phyloP scores from a whole-genome alignment of 2,113 vertebrate genomes.

The Leptosomus discolor region DNA sequence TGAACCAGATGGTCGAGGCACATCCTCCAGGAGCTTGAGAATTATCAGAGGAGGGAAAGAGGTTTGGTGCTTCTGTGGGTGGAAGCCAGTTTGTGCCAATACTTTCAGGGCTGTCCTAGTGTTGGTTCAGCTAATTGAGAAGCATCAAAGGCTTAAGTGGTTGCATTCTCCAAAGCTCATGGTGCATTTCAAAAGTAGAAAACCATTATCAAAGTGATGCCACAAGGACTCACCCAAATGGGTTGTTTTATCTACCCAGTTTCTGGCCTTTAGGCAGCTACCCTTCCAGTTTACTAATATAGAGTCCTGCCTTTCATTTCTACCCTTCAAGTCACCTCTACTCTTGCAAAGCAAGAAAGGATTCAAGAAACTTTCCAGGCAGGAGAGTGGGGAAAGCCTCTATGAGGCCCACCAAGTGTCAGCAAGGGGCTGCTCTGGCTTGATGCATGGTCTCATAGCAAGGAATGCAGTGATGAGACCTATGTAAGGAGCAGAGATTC shows the following conservation, averaged over 20 bases:
- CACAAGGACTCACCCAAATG: neutral
- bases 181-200: neutral
- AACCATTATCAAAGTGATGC: neutral
- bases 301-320: neutral
- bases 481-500: neutral
- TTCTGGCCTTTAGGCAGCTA: neutral
- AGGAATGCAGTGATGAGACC: neutral
- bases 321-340: neutral
- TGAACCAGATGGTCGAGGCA: neutral
- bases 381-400: neutral
- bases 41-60: neutral
- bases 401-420: neutral
- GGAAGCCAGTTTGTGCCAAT: neutral
- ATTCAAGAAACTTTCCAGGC: neutral
- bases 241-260: neutral
- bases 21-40: neutral
- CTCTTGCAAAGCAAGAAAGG: neutral
- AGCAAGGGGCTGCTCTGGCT: neutral
- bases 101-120: neutral
- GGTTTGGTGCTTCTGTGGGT: neutral
- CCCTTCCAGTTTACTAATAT: neutral
- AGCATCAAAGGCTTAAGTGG: neutral
- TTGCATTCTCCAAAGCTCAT: neutral
- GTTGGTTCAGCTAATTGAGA: neutral
- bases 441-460: neutral